A percentile compares a stretch with the other conserved stretches of the same genome.
Evolutionary conservation across 1,140 invertebrate species (phyloP).

Genomic region (Tigriopus japonicus): DNA sequence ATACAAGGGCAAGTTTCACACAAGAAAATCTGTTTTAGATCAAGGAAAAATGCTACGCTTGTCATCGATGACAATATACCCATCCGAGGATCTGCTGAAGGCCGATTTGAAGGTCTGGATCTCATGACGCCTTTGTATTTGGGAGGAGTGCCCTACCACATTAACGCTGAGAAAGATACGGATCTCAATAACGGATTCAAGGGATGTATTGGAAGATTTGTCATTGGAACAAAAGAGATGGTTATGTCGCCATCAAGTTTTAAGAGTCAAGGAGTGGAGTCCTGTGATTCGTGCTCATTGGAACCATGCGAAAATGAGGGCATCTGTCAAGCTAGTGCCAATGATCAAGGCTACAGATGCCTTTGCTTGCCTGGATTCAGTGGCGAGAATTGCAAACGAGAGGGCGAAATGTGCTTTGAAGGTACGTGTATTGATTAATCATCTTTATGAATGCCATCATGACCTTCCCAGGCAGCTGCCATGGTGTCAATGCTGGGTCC

Average conservation of each 20-base stretch:
- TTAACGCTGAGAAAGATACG: not conserved
- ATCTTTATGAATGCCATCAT: too few relatives aligned
- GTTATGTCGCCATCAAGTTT: not conserved
- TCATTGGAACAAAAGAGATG: not conserved
- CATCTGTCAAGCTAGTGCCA: not conserved
- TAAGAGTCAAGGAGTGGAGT: not conserved
- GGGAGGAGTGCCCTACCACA: not conserved
- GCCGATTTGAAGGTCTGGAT: not conserved
- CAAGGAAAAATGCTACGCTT: too few relatives aligned
- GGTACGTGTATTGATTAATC: not conserved
- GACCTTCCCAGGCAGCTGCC: too few relatives aligned
- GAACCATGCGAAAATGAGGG: not conserved
- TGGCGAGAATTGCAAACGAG: not conserved
- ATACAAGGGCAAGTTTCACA: too few relatives aligned
- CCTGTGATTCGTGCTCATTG: not conserved
- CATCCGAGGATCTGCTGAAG: not conserved
- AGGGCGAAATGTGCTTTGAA: not conserved
- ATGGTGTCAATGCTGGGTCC: too few relatives aligned
- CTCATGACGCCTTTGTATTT: not conserved
- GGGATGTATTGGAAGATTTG: not conserved
- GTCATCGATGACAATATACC: not conserved
- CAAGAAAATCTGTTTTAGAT: too few relatives aligned
- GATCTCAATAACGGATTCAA: not conserved
- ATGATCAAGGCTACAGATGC: not conserved
- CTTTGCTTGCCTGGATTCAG: not conserved